Percentiles rank a stretch among this genome's conserved stretches.
These are phyloP conservation scores for Platyrinchus mystaceus DNA, from an alignment of 2,797 vertebrate species.

Conservation along the genomic window DNA sequence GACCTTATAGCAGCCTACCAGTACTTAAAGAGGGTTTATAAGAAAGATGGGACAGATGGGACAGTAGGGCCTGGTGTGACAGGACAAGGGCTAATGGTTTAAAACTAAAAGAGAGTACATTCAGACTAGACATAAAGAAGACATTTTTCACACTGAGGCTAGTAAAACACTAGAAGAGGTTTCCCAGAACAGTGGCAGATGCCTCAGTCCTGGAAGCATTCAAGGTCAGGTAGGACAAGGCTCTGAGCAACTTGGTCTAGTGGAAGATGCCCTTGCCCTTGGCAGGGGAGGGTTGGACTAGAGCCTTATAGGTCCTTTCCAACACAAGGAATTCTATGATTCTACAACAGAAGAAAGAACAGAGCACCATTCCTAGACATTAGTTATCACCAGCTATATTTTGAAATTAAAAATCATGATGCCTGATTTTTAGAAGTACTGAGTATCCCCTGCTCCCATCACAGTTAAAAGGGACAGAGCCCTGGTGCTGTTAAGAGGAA, in stretches of 20 bases:
- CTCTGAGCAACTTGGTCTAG: background rate
- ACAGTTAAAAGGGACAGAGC: background rate
- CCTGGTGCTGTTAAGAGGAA: background rate
- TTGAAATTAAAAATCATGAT: background rate
- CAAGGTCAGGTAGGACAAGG: background rate
- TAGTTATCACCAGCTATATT: background rate
- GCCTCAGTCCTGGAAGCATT: background rate
- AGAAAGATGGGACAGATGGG: background rate
- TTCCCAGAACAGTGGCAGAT: background rate
- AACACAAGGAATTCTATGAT: background rate
- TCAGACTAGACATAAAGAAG: background rate
- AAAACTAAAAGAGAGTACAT: background rate
- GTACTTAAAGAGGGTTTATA: background rate
- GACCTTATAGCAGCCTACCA: background rate
- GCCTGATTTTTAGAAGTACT: background rate
- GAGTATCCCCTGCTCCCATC: background rate
- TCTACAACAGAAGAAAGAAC: background rate
- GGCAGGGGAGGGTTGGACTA: background rate
- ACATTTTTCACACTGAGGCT: background rate
- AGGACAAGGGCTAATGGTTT: background rate
- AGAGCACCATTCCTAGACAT: background rate
- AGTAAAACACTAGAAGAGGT: background rate
- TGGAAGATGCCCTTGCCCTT: background rate
- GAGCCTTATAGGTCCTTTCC: background rate
- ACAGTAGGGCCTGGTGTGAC: background rate